Percentiles rank a stretch among this genome's conserved stretches.
Conservation (phyloP, 2,888 invertebrate species). For the Synergus gifuensis region DNA sequence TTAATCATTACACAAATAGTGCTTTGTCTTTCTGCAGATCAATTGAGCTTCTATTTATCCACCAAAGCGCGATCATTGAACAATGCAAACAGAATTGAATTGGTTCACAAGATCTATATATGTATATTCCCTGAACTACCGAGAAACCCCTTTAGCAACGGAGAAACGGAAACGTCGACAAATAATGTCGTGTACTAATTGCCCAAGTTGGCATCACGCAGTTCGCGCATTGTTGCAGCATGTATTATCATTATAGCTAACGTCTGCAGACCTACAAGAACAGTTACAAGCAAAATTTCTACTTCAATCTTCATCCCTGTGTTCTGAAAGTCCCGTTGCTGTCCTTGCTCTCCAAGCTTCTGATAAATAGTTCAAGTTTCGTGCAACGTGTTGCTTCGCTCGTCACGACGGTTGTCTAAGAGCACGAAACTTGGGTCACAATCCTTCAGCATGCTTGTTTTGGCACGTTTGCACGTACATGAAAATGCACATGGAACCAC, state of each 20-base stretch:
- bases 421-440: slow-evolving; percentile 44
- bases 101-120: slow-evolving; percentile 1
- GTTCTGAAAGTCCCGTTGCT: slow-evolving; percentile 37
- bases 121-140: slow-evolving; percentile 1
- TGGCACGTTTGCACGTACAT: slow-evolving; percentile 10
- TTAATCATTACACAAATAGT: neutral
- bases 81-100: slow-evolving; percentile 15
- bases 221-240: slow-evolving; percentile 16
- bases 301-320: slow-evolving; percentile 44
- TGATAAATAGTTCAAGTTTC: slow-evolving; percentile 70
- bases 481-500: neutral
- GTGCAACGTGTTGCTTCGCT: slow-evolving; percentile 67
- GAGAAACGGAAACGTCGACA: slow-evolving; percentile 49
- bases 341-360: slow-evolving; percentile 53
- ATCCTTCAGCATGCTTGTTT: slow-evolving; percentile 30
- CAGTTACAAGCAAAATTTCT: slow-evolving; percentile 32
- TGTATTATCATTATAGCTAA: slow-evolving; percentile 37
- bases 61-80: slow-evolving; percentile 19
- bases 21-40: slow-evolving; percentile 9
- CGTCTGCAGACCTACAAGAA: slow-evolving; percentile 44
- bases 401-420: slow-evolving; percentile 49
- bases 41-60: slow-evolving; percentile 28
- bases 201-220: slow-evolving; percentile 46
- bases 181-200: slow-evolving; percentile 53
- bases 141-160: slow-evolving; percentile 4